Evolutionary conservation across 2,888 invertebrate genomes (phyloP), one percentile per base, ranked within the genome.

Genomic region (Spisula subtruncata): DNA sequence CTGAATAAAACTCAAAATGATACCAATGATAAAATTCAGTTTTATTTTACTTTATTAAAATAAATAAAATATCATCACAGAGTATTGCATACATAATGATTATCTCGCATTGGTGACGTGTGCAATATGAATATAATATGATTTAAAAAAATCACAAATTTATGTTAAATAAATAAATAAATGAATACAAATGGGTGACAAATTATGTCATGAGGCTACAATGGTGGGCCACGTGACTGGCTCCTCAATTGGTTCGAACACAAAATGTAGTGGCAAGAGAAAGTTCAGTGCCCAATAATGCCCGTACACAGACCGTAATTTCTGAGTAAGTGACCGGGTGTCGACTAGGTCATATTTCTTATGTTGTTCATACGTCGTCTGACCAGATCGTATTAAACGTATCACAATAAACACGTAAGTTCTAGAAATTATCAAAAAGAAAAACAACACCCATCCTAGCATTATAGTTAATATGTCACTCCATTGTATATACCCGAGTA

Each of bases 401-500:
- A 83, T n/a, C 10, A 81, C 46, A 25, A 83, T n/a, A 18, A 48
- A 48, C 16, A 54, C 25, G 12, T 66, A 88, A 18, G 51, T 88
- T 48, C 79, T 84, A 10, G 81, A 41, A 46, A 79, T 80, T n/a
- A 84, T 46, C 75, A 88, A 25, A 41, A 88, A 88, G 20, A 83
- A 16, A 16, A 48, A 20, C 8, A 80, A 32, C 18, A 79, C 29
- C 86, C 94, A 94, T 32, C 92, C 87, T 35, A 95, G 88, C 20
- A 90, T 79, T 29, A 94, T 85, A 41, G 93, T 88, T 60, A 95
- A 48, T 0, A 92, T 82, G 0, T 83, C 75, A 32, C 91, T 90
- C 25, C 87, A 81, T 0, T 92, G 85, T 18, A 91, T 71, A 60
- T 91, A 92, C 20, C 94, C 95, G 20, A 93, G 80, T 14, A 93